Conservation (phyloP, 1,140 invertebrate genomes). For the Hormaphis cornu region DNA sequence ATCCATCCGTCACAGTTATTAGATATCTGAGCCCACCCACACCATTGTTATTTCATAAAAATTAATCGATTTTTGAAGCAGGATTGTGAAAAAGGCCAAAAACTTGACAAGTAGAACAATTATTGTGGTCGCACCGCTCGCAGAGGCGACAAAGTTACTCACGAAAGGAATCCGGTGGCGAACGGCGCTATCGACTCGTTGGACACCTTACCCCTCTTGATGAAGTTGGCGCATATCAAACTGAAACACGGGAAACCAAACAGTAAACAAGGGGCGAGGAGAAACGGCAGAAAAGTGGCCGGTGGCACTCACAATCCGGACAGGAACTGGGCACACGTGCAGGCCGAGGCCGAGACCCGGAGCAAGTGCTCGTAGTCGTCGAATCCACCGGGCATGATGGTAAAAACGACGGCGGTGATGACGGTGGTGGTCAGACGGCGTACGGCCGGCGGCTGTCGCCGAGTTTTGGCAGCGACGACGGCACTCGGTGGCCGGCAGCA, state of each 20-base stretch:
- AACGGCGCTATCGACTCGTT: conserved; percentile 64
- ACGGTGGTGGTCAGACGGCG: too few species aligned
- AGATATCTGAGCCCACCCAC: too few species aligned
- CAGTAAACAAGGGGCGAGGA: neutral
- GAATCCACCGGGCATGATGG: too few species aligned
- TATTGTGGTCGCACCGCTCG: too few species aligned
- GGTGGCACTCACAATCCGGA: conserved; percentile 5
- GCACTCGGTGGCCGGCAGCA: too few species aligned
- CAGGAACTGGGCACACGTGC: conserved; percentile 9
- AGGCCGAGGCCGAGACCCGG: neutral
- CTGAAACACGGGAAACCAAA: conserved; percentile 45
- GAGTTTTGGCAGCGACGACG: too few species aligned
- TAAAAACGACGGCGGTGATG: too few species aligned
- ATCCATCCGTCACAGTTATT: too few species aligned
- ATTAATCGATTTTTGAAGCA: neutral
- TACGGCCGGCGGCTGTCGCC: too few species aligned
- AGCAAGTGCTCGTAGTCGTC: neutral
- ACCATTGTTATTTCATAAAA: conserved; percentile 1
- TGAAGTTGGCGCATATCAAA: conserved; percentile 57
- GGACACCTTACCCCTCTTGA: conserved; percentile 54
- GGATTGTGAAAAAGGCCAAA: too few species aligned
- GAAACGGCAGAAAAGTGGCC: neutral
- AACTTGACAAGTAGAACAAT: too few species aligned
- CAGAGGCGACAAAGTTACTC: conserved; percentile 48
- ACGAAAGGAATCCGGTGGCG: conserved; percentile 65